Conservation (phyloP, 2,113 vertebrate genomes). For the Hippocampus comes region DNA sequence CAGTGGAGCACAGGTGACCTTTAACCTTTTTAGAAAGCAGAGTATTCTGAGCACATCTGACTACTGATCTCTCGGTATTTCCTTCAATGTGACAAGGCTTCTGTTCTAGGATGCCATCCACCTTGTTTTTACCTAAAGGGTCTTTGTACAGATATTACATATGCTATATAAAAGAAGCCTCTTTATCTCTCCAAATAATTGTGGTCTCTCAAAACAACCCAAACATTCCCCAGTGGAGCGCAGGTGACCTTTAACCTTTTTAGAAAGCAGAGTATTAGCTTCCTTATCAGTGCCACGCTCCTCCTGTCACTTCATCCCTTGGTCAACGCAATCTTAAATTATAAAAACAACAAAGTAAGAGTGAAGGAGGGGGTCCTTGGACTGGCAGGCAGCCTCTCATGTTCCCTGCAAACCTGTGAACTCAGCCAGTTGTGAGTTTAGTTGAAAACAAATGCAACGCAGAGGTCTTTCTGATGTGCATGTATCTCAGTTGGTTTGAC, state of each 20-base stretch:
- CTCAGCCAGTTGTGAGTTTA: conserved; percentile 26
- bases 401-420: conserved; percentile 48
- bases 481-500: conserved; percentile 1
- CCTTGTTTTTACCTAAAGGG: neutral
- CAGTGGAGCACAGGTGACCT: conserved; percentile 39
- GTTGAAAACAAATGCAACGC: conserved; percentile 43
- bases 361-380: neutral
- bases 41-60: conserved; percentile 57
- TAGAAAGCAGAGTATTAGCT: conserved; percentile 60
- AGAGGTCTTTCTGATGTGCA: conserved; percentile 12
- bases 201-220: conserved; percentile 1
- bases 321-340: conserved; percentile 36
- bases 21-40: conserved; percentile 54
- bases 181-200: neutral
- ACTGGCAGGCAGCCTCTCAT: conserved; percentile 34
- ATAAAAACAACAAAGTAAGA: conserved; percentile 62
- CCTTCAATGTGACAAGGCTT: conserved; percentile 50
- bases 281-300: conserved; percentile 70
- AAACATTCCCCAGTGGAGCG: conserved; percentile 22
- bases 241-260: conserved; percentile 55
- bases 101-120: neutral
- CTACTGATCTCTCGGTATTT: conserved; percentile 56
- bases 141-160: neutral
- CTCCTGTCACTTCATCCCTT: conserved; percentile 52
- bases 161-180: neutral